Conservation (phyloP, 2,888 invertebrate genomes). For the Napeogenes inachia region DNA sequence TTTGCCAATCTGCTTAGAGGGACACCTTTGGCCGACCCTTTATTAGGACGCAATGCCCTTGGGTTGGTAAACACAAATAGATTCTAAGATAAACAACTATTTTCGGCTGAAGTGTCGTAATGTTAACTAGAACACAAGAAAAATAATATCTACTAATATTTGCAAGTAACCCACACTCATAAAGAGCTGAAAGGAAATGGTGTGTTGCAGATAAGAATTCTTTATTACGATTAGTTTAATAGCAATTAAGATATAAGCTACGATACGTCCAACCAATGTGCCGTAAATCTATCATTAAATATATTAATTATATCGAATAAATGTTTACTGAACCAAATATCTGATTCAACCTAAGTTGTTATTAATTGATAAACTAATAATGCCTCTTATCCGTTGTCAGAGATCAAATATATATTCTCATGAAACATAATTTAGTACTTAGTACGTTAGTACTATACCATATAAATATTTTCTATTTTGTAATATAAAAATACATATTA, state of each 20-base stretch:
- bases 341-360: too few relatives aligned
- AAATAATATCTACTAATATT: too few relatives aligned
- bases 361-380: too few relatives aligned
- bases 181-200: constrained; percentile 9
- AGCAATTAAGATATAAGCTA: constrained; percentile 62
- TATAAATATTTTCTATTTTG: too few relatives aligned
- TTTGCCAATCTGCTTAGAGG: constrained; percentile 67
- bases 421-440: too few relatives aligned
- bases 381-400: background rate
- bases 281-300: constrained; percentile 16
- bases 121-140: background rate
- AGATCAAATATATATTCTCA: too few relatives aligned
- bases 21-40: constrained; percentile 66
- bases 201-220: constrained; percentile 26
- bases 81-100: constrained; percentile 56
- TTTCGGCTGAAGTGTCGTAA: background rate
- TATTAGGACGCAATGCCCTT: constrained; percentile 59
- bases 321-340: background rate
- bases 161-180: background rate
- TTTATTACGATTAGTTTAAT: constrained; percentile 47
- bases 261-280: constrained; percentile 40
- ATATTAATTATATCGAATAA: constrained; percentile 16
- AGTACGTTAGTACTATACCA: too few relatives aligned
- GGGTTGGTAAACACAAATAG: constrained; percentile 49
- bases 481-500: too few relatives aligned